Percentiles rank a stretch among this genome's conserved stretches.
phyloP scores from a whole-genome alignment of 2,113 vertebrate genomes.

The Pedionomus torquatus region DNA sequence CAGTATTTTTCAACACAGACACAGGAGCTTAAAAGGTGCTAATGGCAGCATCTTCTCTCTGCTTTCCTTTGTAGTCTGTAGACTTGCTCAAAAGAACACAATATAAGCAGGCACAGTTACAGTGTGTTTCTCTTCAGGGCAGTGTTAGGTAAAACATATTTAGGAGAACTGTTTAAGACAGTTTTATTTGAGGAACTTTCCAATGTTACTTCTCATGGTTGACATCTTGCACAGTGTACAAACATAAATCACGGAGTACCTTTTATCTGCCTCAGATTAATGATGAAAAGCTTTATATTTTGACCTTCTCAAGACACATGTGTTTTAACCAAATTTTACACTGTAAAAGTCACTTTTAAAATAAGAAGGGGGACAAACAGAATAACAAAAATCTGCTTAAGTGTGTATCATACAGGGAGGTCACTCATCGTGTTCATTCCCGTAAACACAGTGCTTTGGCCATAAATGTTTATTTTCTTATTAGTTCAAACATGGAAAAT shows the following conservation, averaged over 20 bases:
- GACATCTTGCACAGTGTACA: not conserved
- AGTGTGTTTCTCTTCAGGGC: not conserved
- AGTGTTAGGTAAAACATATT: not conserved
- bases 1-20: not conserved
- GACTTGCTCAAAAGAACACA: not conserved
- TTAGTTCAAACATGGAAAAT: conserved; percentile 8
- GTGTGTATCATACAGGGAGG: not conserved
- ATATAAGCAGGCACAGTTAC: not conserved
- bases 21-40: not conserved
- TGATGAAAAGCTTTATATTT: conserved; percentile 18
- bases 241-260: not conserved
- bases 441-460: not conserved
- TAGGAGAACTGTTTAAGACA: not conserved
- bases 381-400: not conserved
- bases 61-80: not conserved
- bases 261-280: conserved; percentile 23
- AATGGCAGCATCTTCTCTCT: not conserved
- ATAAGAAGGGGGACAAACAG: not conserved
- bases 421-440: not conserved
- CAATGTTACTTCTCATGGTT: not conserved
- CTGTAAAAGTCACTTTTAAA: conserved; percentile 1
- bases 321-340: not conserved
- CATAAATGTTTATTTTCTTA: conserved; percentile 40
- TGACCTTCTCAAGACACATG: not conserved
- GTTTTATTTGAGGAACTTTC: not conserved